Evolutionary conservation across 2,113 vertebrate genomes (phyloP).

Genomic region (Rhea americana): DNA sequence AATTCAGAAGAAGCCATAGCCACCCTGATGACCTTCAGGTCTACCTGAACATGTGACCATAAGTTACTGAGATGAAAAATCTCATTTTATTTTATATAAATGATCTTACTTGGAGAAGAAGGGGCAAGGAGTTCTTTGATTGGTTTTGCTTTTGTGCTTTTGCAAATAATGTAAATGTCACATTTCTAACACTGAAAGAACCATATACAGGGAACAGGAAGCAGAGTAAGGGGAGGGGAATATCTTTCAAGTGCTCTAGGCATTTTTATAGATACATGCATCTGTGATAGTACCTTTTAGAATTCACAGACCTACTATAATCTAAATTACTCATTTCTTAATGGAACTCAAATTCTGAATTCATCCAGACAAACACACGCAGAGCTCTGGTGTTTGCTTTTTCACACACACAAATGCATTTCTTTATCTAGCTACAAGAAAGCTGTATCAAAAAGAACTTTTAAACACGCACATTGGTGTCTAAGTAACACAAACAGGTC

Average conservation of each 20-base stretch:
- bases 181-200: not conserved
- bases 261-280: not conserved
- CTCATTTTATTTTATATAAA: not conserved
- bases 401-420: fast-evolving
- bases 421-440: not conserved
- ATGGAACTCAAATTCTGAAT: not conserved
- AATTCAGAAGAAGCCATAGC: not conserved
- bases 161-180: not conserved
- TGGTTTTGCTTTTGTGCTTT: not conserved
- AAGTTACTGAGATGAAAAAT: not conserved
- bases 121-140: not conserved
- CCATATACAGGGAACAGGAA: not conserved
- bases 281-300: not conserved
- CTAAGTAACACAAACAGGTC: not conserved
- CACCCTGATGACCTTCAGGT: not conserved
- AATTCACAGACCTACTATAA: not conserved
- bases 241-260: not conserved
- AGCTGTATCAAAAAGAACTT: not conserved
- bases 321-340: not conserved
- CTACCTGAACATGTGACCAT: not conserved
- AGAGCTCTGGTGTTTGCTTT: not conserved
- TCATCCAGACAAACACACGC: not conserved
- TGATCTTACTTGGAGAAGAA: fast-evolving
- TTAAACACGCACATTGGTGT: not conserved
- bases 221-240: not conserved